Percentiles rank a stretch among this genome's conserved stretches.
Evolutionary conservation across 2,888 invertebrate species (phyloP).

Genomic region (Steinernema carpocapsae): DNA sequence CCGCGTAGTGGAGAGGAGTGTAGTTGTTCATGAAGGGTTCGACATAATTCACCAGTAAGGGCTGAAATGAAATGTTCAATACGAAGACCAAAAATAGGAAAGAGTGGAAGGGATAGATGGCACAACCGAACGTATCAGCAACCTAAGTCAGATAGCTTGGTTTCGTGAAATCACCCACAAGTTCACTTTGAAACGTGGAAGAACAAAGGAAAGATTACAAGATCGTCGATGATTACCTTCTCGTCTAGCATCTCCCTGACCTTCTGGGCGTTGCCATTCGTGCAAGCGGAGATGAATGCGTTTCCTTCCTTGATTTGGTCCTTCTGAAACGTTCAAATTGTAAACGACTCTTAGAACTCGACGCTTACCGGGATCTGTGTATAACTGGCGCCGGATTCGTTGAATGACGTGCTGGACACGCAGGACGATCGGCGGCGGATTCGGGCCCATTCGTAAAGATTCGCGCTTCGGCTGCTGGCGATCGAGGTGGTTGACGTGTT

Average conservation of each 20-base stretch:
- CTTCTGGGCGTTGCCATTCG: neutral
- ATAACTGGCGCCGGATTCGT: neutral
- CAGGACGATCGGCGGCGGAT: slow-evolving; percentile 10
- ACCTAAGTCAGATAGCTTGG: too few species aligned
- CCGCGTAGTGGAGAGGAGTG: slow-evolving; percentile 28
- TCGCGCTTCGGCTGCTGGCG: neutral
- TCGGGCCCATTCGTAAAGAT: slow-evolving; percentile 22
- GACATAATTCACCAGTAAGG: slow-evolving; percentile 5
- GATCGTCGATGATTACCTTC: too few species aligned
- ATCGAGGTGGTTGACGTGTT: slow-evolving; percentile 3
- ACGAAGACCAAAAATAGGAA: too few species aligned
- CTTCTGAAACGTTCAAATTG: neutral
- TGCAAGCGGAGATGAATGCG: neutral
- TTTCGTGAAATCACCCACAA: too few species aligned
- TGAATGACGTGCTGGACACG: slow-evolving; percentile 7
- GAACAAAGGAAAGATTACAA: too few species aligned
- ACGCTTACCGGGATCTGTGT: too few species aligned
- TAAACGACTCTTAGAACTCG: neutral
- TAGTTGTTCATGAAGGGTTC: slow-evolving; percentile 21
- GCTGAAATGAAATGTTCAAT: neutral
- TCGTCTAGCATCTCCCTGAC: slow-evolving; percentile 10
- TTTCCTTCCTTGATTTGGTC: slow-evolving; percentile 18
- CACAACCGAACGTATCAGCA: too few species aligned
- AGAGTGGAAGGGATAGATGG: too few species aligned
- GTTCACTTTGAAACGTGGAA: too few species aligned